These are phyloP conservation scores for Stenolophus ochropezus DNA, from an alignment of 2,888 invertebrate species.

Conservation along the genomic window DNA sequence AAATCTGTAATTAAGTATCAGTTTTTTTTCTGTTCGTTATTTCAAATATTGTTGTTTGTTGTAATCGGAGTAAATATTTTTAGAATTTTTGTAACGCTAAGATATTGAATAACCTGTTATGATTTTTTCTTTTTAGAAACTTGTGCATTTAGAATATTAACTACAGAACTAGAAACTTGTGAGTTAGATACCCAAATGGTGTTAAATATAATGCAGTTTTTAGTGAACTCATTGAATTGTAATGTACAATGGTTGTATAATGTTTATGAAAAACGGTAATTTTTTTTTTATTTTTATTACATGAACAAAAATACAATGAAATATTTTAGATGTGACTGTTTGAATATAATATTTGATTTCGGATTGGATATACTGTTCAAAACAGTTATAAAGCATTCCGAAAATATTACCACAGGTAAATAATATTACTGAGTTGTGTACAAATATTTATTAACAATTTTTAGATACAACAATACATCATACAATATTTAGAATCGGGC, in stretches of 20 bases:
- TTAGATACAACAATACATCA: slow-evolving; percentile 40
- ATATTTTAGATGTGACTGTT: slow-evolving; percentile 44
- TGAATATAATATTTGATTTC: slow-evolving; percentile 20
- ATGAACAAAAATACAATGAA: too few species aligned
- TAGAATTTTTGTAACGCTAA: too few species aligned
- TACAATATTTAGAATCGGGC: slow-evolving; percentile 17
- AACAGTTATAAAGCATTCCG: slow-evolving; percentile 6
- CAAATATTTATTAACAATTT: slow-evolving; percentile 49
- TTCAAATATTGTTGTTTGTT: too few species aligned
- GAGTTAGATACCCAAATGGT: slow-evolving; percentile 9
- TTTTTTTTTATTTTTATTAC: background rate
- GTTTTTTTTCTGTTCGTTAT: too few species aligned
- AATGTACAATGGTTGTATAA: slow-evolving; percentile 49
- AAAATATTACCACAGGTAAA: slow-evolving; percentile 16
- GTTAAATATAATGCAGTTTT: slow-evolving; percentile 42
- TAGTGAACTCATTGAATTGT: slow-evolving; percentile 15
- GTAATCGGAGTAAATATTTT: too few species aligned
- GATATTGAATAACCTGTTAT: too few species aligned
- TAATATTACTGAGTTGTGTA: slow-evolving; percentile 6
- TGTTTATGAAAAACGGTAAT: slow-evolving; percentile 29
- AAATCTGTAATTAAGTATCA: too few species aligned
- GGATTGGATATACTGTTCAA: slow-evolving; percentile 35
- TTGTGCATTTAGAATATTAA: slow-evolving; percentile 41
- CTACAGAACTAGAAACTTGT: slow-evolving; percentile 21
- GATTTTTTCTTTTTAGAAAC: slow-evolving; percentile 23